Evolutionary conservation across 2,113 vertebrate genomes (phyloP).

Genomic region (Catagonus wagneri): DNA sequence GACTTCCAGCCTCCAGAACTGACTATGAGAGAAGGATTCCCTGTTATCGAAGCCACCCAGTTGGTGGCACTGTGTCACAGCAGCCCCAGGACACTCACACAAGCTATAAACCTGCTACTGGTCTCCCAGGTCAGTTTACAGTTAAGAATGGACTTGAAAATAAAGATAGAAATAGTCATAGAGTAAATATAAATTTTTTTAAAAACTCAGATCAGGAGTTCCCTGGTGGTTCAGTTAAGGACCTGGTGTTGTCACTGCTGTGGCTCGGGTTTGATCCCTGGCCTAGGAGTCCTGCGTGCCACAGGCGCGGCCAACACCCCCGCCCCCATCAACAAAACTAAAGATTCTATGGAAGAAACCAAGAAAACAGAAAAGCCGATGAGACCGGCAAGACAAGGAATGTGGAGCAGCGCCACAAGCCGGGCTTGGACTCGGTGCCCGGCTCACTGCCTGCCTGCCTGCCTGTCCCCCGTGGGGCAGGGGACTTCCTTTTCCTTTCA

Average conservation of each 20-base stretch:
- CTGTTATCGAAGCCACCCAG: no score
- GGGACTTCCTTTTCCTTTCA: not conserved
- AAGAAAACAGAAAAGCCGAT: not conserved
- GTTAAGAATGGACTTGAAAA: not conserved
- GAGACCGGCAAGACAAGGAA: not conserved
- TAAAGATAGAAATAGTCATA: not conserved
- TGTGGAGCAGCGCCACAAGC: rapidly evolving
- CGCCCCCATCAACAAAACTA: not conserved
- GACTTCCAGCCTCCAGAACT: not conserved
- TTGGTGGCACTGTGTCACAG: rapidly evolving
- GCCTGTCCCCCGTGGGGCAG: not conserved
- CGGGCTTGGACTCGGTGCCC: no score
- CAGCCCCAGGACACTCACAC: not conserved
- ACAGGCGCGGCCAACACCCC: no score
- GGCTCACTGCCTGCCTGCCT: not conserved
- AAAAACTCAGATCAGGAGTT: not conserved
- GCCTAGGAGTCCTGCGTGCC: no score
- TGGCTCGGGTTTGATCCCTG: no score
- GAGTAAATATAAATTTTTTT: not conserved
- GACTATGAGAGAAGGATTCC: no score
- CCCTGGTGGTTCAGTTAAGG: no score
- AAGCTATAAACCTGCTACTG: not conserved
- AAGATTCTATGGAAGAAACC: not conserved
- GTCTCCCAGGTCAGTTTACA: not conserved
- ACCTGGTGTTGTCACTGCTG: no score